These are phyloP conservation scores for Acanthosepion esculentum DNA, from an alignment of 2,888 invertebrate genomes.

Conservation along the genomic window DNA sequence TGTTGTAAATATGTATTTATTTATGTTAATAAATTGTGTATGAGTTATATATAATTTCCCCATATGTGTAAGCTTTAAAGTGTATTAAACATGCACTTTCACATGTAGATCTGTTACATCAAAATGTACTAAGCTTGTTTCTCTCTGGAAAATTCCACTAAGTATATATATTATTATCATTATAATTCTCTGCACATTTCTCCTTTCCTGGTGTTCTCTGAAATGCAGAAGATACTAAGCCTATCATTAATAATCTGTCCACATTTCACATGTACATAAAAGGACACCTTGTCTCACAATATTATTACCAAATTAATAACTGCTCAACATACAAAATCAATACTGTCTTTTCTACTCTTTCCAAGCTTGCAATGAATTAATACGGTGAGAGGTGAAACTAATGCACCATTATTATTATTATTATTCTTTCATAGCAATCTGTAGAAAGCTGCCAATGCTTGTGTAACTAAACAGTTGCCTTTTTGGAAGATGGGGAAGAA, in stretches of 20 bases:
- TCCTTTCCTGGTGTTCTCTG: not conserved
- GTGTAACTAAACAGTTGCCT: not conserved
- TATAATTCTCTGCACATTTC: conserved; percentile 10
- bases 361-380: conserved; percentile 8
- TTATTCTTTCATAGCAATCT: conserved; percentile 21
- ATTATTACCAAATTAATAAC: conserved; percentile 33
- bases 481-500: not conserved
- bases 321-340: conserved; percentile 23
- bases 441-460: not conserved
- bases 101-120: not conserved
- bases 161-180: conserved; percentile 18
- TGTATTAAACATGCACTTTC: not conserved
- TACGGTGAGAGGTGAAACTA: not conserved
- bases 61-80: not conserved
- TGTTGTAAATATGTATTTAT: not conserved
- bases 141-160: not conserved
- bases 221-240: not conserved
- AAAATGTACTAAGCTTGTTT: not conserved
- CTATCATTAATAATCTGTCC: conserved; percentile 33
- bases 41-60: not conserved
- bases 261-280: conserved; percentile 10
- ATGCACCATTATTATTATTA: conserved; percentile 22
- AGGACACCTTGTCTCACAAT: conserved; percentile 6
- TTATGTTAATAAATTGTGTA: not conserved
- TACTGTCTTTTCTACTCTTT: conserved; percentile 33